Evolutionary conservation across 2,888 invertebrate genomes (phyloP).

Genomic region (Oscheius sp.): DNA sequence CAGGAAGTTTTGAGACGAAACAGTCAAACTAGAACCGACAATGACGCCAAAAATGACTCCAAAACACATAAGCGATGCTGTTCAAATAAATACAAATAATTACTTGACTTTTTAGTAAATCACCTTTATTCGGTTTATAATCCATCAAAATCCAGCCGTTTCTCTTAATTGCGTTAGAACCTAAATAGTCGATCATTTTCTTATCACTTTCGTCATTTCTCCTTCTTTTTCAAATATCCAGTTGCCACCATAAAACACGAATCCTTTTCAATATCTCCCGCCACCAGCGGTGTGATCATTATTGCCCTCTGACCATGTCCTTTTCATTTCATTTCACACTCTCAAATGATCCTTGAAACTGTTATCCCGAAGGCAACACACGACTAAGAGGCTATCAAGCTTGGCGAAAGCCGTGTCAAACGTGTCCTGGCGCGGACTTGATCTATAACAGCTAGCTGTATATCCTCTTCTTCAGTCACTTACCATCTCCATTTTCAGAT

Average conservation of each 20-base stretch:
- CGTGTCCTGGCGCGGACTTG: conserved; percentile 34
- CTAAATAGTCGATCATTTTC: no score
- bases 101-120: no score
- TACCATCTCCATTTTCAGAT: not conserved
- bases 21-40: no score
- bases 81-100: no score
- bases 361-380: conserved; percentile 6
- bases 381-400: not conserved
- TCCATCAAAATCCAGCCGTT: no score
- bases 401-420: conserved; percentile 34
- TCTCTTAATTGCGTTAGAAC: no score
- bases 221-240: not conserved
- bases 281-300: not conserved
- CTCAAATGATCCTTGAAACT: conserved; percentile 1
- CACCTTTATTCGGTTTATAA: no score
- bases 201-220: no score
- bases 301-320: not conserved
- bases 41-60: no score
- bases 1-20: no score
- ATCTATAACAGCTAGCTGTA: conserved; percentile 35
- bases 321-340: not conserved
- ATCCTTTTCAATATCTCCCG: not conserved
- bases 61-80: no score
- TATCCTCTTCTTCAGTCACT: conserved; percentile 11
- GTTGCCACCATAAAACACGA: not conserved